Evolutionary conservation across 1,140 invertebrate species (phyloP), one percentile per base, ranked within the genome.

Genomic region (Micrasema minimum): DNA sequence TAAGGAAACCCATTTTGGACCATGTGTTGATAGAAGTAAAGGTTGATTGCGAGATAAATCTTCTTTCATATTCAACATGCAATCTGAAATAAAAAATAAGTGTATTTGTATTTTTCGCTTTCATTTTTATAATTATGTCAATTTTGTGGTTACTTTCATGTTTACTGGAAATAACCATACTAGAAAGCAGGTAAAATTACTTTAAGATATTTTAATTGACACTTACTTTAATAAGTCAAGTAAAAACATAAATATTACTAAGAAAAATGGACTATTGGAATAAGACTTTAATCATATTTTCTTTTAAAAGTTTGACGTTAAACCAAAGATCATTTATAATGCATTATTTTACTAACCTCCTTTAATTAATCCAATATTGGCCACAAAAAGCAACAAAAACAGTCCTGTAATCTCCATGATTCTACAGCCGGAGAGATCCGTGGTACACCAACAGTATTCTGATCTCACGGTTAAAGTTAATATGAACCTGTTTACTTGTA

Each of bases 1-100:
- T 31, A 74, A 51, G 11, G 72, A 69, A 18, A 74, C 38, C 72
- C 72, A 76, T 59, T 66, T 71, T 11, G 61, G 45, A n/a, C 18
- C 37, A 18, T 62, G 37, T 11, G 38, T 1, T n/a, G 65, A 66
- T 16, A 76, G 37, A 16, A 76, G 10, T 37, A 76, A 46, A 16
- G 75, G 75, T 37, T 76, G 75, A 61, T 74, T 76, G 16, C 7
- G 48, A 22, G 50, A 69, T 35, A 76, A 61, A 64, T 76, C 75
- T 22, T 68, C 41, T 50, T 48, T 66, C 14, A 76, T 66, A 55
- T 69, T 72, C 20, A 76, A 66, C 18, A 61, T 57, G 35, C 75
- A 76, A 59, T 66, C 75, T 76, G 57, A 2, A 76, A 68, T 18
- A 37, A 74, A 57, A 26, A n/a, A n/a, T n/a, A n/a, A n/a, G n/a